Evolutionary conservation across 2,797 vertebrate species (phyloP).

Genomic region (Carduelis carduelis): DNA sequence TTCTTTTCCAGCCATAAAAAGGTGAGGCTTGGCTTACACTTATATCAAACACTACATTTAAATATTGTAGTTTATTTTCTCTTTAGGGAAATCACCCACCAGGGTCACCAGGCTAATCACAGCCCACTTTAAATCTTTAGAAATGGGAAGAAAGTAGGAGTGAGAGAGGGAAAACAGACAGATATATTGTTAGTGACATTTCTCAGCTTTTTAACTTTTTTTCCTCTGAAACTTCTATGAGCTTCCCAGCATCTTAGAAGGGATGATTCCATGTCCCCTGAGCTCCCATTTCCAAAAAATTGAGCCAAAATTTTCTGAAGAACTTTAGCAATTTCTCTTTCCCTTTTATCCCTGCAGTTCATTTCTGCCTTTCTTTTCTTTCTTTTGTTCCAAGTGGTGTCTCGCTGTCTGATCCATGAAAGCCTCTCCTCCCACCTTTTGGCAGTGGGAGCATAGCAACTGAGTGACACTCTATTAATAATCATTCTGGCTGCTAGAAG

Average conservation of each 20-base stretch:
- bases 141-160: background rate
- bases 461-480: background rate
- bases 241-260: background rate
- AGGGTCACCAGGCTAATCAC: conserved; percentile 3
- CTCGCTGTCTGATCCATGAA: background rate
- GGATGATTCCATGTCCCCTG: background rate
- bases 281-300: background rate
- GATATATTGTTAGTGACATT: background rate
- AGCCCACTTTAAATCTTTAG: conserved; percentile 1
- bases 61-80: background rate
- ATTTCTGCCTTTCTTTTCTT: background rate
- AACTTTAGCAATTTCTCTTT: background rate
- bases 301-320: background rate
- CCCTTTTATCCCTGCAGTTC: background rate
- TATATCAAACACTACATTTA: background rate
- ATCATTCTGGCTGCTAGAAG: background rate
- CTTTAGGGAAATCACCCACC: conserved; percentile 2
- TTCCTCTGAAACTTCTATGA: background rate
- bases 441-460: background rate
- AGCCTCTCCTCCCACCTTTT: background rate
- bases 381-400: background rate
- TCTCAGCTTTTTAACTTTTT: background rate
- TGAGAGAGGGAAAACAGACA: background rate
- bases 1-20: conserved; percentile 19
- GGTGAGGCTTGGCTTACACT: background rate